These are phyloP conservation scores for Heptranchias perlo DNA, from an alignment of 2,113 vertebrate genomes.

Conservation along the genomic window DNA sequence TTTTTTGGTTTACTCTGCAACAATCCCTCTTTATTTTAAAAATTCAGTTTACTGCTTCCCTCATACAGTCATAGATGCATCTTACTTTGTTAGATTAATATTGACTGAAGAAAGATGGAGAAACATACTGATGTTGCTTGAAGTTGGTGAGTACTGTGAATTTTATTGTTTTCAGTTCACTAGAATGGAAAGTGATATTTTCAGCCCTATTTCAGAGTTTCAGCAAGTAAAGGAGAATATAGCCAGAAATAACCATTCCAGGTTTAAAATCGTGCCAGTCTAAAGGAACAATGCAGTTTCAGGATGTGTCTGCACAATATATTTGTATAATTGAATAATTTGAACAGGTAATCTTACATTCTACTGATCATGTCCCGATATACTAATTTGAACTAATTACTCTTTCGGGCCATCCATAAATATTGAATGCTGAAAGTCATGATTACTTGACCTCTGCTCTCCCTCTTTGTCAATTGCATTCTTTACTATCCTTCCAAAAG, in stretches of 20 bases:
- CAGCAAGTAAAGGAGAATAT: neutral
- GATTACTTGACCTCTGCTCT: neutral
- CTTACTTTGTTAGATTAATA: neutral
- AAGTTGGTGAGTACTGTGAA: too few species aligned
- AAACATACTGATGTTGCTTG: neutral
- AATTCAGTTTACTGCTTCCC: neutral
- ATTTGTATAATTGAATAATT: neutral
- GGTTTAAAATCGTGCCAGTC: neutral
- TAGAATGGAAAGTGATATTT: too few species aligned
- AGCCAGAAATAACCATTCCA: neutral
- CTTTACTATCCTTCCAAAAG: neutral
- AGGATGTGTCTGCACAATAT: neutral
- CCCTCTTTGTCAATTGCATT: neutral
- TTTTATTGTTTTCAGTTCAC: too few species aligned
- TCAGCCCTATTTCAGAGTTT: neutral
- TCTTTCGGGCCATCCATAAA: neutral
- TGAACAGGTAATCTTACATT: neutral
- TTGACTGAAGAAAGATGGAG: neutral
- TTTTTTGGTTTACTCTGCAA: neutral
- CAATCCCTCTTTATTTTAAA: neutral
- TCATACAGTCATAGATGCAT: neutral
- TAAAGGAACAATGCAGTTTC: neutral
- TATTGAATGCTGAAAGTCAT: neutral
- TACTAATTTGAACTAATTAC: neutral
- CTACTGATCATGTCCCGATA: neutral